Percentiles rank a stretch among this genome's conserved stretches.
Conservation (phyloP, 2,797 vertebrate species). For the Chanos chanos region DNA sequence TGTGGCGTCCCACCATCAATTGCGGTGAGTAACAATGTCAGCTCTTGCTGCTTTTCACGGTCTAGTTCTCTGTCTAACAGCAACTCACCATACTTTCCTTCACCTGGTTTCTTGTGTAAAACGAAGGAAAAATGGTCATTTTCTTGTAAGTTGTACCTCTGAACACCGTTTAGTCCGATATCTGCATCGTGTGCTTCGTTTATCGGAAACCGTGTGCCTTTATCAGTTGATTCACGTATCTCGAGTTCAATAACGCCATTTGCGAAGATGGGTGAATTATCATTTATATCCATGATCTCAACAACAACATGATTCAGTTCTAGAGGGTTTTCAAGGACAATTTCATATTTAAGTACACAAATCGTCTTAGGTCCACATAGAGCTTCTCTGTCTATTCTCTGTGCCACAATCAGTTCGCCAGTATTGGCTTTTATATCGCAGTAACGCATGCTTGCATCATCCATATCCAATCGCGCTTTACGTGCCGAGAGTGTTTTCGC, state of each 20-base stretch:
- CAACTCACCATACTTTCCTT: too few relatives aligned
- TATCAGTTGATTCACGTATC: neutral
- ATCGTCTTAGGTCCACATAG: conserved; percentile 35
- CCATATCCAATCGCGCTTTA: neutral
- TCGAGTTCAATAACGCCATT: neutral
- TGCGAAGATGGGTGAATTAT: neutral
- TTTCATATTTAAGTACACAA: conserved; percentile 37
- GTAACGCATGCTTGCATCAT: neutral
- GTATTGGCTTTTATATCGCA: neutral
- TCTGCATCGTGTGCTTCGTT: neutral
- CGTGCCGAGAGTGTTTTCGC: neutral
- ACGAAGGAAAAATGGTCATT: neutral
- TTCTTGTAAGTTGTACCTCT: neutral
- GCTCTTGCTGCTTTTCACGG: too few relatives aligned
- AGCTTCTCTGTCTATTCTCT: conserved; percentile 41
- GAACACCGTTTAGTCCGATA: neutral
- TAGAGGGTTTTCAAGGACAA: conserved; percentile 36
- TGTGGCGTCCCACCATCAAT: too few relatives aligned
- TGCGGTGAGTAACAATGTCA: too few relatives aligned
- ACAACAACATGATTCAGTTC: conserved; percentile 34
- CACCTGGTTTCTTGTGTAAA: neutral
- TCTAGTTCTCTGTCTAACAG: too few relatives aligned
- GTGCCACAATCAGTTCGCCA: conserved; percentile 19
- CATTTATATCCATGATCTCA: neutral
- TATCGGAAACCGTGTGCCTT: neutral